A percentile compares a stretch with the other conserved stretches of the same genome.
phyloP scores from a whole-genome alignment of 2,888 invertebrate species.

The Oscheius sp. region DNA sequence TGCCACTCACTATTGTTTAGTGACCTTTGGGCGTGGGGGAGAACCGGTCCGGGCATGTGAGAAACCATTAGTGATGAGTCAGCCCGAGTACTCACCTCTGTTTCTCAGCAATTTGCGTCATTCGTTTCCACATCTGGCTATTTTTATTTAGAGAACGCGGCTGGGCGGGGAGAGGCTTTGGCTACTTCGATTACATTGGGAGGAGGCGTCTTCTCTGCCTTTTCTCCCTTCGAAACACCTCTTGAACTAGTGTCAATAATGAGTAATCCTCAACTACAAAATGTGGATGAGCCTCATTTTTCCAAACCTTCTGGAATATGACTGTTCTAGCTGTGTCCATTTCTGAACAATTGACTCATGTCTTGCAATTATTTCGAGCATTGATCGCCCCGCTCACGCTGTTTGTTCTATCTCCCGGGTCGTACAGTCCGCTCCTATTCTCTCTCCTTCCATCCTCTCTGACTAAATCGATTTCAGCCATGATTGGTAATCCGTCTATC shows the following conservation, averaged over 20 bases:
- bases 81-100: conserved; percentile 20
- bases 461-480: conserved; percentile 43
- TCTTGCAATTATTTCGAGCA: background rate
- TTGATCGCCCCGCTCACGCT: conserved; percentile 18
- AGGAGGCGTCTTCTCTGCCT: background rate
- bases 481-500: conserved; percentile 64
- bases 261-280: too few species aligned
- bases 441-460: background rate
- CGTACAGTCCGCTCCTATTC: background rate
- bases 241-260: background rate
- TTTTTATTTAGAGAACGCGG: background rate
- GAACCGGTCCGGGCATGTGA: background rate
- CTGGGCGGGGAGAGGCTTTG: background rate
- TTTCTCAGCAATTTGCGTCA: background rate
- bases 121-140: background rate
- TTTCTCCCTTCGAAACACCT: background rate
- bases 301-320: conserved; percentile 2
- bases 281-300: background rate
- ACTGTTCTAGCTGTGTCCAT: background rate
- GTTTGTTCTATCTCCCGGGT: conserved; percentile 15
- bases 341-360: background rate
- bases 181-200: background rate
- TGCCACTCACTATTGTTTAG: conserved; percentile 1
- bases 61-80: conserved; percentile 11
- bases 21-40: conserved; percentile 2